Evolutionary conservation across 2,113 vertebrate genomes (phyloP).

Genomic region (Periophthalmus modestus): DNA sequence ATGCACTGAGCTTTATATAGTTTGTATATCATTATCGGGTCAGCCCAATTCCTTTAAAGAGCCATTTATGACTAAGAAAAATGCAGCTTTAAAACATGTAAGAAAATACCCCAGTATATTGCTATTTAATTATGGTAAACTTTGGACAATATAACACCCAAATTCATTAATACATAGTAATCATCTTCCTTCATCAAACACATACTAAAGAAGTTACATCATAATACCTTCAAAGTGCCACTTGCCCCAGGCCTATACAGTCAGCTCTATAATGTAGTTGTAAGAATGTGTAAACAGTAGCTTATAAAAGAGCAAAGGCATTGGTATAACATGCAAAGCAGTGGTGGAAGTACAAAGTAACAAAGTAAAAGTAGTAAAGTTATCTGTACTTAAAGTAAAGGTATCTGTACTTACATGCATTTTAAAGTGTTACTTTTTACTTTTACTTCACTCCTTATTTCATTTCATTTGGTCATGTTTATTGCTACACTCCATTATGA

Average conservation of each 20-base stretch:
- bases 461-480: neutral
- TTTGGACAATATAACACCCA: neutral
- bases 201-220: neutral
- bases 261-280: neutral
- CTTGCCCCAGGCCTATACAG: neutral
- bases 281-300: neutral
- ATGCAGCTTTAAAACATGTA: neutral
- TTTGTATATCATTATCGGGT: neutral
- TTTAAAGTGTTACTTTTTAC: no score
- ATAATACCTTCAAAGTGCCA: neutral
- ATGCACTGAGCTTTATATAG: conserved; percentile 5
- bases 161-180: neutral
- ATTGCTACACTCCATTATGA: neutral
- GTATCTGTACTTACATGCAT: no score
- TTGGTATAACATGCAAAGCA: no score
- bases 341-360: no score
- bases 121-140: neutral
- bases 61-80: neutral
- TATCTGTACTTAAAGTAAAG: no score
- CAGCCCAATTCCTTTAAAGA: neutral
- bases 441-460: no score
- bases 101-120: neutral
- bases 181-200: neutral
- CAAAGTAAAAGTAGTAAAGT: no score
- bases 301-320: neutral